Conservation (phyloP, 2,797 vertebrate species). For the Anguilla anguilla region DNA sequence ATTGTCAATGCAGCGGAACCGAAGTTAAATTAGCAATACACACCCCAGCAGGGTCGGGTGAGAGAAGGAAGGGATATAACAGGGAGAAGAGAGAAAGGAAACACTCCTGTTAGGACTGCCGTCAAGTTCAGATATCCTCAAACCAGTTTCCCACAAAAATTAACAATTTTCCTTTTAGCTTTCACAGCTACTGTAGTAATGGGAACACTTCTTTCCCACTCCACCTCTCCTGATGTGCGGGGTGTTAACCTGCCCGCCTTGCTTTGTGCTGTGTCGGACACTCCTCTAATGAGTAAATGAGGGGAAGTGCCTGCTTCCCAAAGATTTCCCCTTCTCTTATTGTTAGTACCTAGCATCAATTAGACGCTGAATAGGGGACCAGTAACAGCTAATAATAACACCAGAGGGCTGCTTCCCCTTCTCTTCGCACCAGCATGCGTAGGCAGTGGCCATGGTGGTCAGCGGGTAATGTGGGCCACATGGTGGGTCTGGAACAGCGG, state of each 20-base stretch:
- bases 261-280: background rate
- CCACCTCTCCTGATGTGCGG: background rate
- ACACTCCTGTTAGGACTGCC: background rate
- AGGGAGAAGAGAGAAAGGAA: background rate
- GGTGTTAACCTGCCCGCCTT: slow-evolving; percentile 2
- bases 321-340: slow-evolving; percentile 20
- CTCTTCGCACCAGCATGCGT: background rate
- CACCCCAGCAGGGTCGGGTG: background rate
- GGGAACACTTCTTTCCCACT: background rate
- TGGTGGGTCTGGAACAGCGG: background rate
- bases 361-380: slow-evolving; percentile 5
- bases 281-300: slow-evolving; percentile 20
- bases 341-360: background rate
- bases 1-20: background rate
- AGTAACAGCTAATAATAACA: background rate
- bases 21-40: background rate
- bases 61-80: background rate
- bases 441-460: background rate
- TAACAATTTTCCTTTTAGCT: background rate
- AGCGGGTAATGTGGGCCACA: background rate
- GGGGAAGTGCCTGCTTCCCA: slow-evolving; percentile 21
- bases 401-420: background rate
- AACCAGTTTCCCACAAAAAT: background rate
- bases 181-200: background rate
- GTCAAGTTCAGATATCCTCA: background rate